Evolutionary conservation across 2,797 vertebrate genomes (phyloP), one percentile per base, ranked within the genome.

Genomic region (Falco peregrinus): DNA sequence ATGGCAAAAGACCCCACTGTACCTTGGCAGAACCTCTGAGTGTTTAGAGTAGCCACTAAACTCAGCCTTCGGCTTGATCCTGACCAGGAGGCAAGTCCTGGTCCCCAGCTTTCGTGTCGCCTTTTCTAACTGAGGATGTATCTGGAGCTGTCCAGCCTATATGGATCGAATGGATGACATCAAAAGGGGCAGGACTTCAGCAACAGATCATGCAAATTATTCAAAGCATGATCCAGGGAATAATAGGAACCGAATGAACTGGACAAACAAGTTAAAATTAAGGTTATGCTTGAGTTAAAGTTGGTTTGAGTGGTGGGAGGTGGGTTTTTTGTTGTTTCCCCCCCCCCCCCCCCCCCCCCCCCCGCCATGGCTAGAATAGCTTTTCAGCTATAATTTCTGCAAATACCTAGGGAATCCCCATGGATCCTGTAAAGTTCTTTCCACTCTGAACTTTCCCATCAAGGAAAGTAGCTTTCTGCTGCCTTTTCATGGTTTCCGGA

Each of bases 111-210:
- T 11, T 12, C 45, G 6, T 63, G 1, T 57, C 77, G 63, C 60
- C 71, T 61, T 76, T 80, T 39, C 83, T 87, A 86, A 89, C 56
- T 87, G 95, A 5, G 39, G 89, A 51, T 16, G 10, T 18, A 8
- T 19, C 7, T 51, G 91, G 96, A 95, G 82, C 92, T 95, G 80
- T 94, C 89, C 93, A 91, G 90, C 83, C 95, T 97, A 87, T 95
- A 87, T 89, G 96, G 94, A 93, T 79, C 29, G 4, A 7, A 82
- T 21, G 0, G 59, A 69, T 97, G 95, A 97, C 89, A 74, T 90
- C 93, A 87, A 86, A 83, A 90, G 94, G 92, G 97, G 95, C 95
- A 56, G 91, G 96, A 53, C 91, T 93, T 26, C 9, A 64, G 41
- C 18, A 57, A 41, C 41, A 84, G 82, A 78, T 59, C 35, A 84